A percentile compares a stretch with the other conserved stretches of the same genome.
These are phyloP conservation scores for Andrena marginata DNA, from an alignment of 2,888 invertebrate genomes.

Conservation along the genomic window DNA sequence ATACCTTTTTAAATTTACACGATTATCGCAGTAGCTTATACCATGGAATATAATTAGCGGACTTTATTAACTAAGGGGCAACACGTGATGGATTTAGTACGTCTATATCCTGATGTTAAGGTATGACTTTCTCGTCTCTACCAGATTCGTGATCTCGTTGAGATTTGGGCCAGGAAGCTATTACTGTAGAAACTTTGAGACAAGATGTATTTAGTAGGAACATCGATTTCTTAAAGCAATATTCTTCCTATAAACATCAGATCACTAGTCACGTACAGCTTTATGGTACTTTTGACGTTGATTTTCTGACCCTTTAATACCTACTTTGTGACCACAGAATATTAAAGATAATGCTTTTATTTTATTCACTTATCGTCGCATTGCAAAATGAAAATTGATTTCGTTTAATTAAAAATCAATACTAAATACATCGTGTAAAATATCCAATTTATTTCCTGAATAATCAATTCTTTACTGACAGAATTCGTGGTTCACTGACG, in stretches of 20 bases:
- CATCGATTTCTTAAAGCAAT: slow-evolving; percentile 31
- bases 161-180: slow-evolving; percentile 66
- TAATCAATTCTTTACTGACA: background rate
- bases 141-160: slow-evolving; percentile 51
- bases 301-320: background rate
- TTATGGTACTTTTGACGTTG: slow-evolving; percentile 3
- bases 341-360: slow-evolving; percentile 1
- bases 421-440: background rate
- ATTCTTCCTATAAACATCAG: slow-evolving; percentile 45
- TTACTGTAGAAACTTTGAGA: slow-evolving; percentile 57
- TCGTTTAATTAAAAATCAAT: background rate
- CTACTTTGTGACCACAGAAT: background rate
- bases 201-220: slow-evolving; percentile 55
- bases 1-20: too few relatives aligned
- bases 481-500: background rate
- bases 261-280: slow-evolving; percentile 14
- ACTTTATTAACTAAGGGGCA: slow-evolving; percentile 29
- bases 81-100: slow-evolving; percentile 55
- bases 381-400: background rate
- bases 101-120: slow-evolving; percentile 42
- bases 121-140: slow-evolving; percentile 48
- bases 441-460: background rate
- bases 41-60: too few relatives aligned
- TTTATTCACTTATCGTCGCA: too few relatives aligned
- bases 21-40: too few relatives aligned